phyloP scores from a whole-genome alignment of 2,113 vertebrate genomes.

The Charina bottae region DNA sequence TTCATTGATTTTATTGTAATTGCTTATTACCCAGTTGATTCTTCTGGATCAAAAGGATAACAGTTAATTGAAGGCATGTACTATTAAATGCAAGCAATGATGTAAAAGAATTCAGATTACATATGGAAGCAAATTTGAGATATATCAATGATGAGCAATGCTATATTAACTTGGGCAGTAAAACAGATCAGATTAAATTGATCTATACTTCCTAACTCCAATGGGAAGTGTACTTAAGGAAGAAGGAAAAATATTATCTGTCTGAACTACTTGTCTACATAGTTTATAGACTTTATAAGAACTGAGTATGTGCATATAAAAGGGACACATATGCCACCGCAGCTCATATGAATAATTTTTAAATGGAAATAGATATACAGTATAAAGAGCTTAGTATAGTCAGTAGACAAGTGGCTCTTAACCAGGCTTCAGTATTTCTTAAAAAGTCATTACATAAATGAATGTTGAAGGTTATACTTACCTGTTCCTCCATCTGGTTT shows the following conservation, averaged over 20 bases:
- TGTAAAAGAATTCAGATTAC: not conserved
- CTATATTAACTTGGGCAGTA: not conserved
- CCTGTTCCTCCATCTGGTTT: not conserved
- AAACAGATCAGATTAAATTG: not conserved
- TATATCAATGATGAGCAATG: not conserved
- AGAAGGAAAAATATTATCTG: not conserved
- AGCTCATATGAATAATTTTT: not conserved
- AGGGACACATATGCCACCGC: not conserved
- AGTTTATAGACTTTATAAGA: not conserved
- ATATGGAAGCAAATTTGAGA: not conserved
- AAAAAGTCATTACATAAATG: not conserved
- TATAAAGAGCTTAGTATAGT: not conserved
- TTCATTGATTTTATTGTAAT: not conserved
- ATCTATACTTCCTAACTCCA: not conserved
- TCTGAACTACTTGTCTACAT: not conserved
- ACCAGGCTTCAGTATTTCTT: not conserved
- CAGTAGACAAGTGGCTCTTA: not conserved
- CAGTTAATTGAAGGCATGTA: not conserved
- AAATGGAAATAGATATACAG: not conserved
- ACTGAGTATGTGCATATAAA: not conserved
- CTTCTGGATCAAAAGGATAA: not conserved
- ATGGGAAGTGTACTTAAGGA: not conserved
- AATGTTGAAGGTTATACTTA: not conserved
- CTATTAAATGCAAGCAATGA: not conserved
- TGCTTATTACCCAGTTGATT: not conserved